These are phyloP conservation scores for Drosophila ohnishii DNA, from an alignment of 1,140 invertebrate genomes.

Conservation along the genomic window DNA sequence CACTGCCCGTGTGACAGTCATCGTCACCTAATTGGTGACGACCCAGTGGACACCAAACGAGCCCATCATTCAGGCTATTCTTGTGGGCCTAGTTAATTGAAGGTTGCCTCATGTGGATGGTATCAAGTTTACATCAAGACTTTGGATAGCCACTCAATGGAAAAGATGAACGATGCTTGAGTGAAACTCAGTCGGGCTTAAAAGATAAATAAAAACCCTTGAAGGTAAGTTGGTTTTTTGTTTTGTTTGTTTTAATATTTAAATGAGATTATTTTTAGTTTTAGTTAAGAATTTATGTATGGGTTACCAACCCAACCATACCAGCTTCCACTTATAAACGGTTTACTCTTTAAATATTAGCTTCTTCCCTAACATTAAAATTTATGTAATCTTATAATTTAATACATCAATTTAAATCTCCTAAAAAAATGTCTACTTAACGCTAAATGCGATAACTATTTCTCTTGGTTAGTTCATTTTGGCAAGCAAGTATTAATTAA, in stretches of 20 bases:
- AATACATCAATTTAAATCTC: not conserved
- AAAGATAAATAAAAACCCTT: not conserved
- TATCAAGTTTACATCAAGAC: constrained; percentile 13
- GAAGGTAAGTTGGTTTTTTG: not conserved
- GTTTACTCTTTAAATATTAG: not conserved
- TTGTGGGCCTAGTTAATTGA: constrained; percentile 36
- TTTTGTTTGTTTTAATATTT: not conserved
- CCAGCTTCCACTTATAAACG: not conserved
- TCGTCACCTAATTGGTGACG: constrained; percentile 67
- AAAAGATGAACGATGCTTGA: constrained; percentile 1
- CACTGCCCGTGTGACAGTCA: constrained; percentile 15
- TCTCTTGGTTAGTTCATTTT: not conserved
- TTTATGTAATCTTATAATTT: not conserved
- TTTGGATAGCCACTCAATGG: not conserved
- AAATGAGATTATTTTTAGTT: not conserved
- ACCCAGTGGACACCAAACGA: constrained; percentile 48
- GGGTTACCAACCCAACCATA: no score
- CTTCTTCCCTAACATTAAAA: not conserved
- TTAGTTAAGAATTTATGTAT: no score
- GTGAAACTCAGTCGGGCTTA: not conserved
- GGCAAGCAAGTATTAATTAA: not conserved
- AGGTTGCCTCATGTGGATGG: constrained; percentile 22
- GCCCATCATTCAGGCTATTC: constrained; percentile 16
- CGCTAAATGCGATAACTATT: not conserved
- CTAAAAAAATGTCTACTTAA: not conserved